Evolutionary conservation across 1,140 invertebrate genomes (phyloP).

Genomic region (Dinoponera quadriceps): DNA sequence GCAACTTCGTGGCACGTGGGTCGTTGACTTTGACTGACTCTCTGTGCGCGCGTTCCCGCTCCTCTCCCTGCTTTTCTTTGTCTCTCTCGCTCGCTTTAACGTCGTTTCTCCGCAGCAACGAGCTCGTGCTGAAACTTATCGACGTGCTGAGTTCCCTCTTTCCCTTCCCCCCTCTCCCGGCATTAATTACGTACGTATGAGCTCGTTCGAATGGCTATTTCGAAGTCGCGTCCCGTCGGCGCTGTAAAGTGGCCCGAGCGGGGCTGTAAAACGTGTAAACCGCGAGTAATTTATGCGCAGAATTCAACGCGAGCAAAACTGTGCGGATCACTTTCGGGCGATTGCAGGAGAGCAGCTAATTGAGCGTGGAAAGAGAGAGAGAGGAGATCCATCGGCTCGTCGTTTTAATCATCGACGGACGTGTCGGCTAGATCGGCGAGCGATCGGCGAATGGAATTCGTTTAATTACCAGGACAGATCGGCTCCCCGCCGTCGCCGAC

Average conservation of each 20-base stretch:
- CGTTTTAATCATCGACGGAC: slow-evolving; percentile 55
- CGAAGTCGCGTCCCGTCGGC: slow-evolving; percentile 57
- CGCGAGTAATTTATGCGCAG: slow-evolving; percentile 67
- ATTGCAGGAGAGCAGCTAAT: slow-evolving; percentile 61
- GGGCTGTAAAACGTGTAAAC: slow-evolving; percentile 50
- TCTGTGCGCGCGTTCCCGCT: slow-evolving; percentile 33
- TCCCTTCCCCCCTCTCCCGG: slow-evolving; percentile 5
- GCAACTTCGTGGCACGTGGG: slow-evolving; percentile 73
- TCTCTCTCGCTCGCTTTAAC: slow-evolving; percentile 31
- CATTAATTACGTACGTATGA: slow-evolving; percentile 69
- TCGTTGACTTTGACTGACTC: slow-evolving; percentile 78
- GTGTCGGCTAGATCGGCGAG: slow-evolving; percentile 32
- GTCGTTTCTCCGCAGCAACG: slow-evolving; percentile 45
- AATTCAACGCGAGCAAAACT: slow-evolving; percentile 57
- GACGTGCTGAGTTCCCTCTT: slow-evolving; percentile 34
- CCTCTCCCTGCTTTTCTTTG: slow-evolving; percentile 50
- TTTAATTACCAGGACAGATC: slow-evolving; percentile 49
- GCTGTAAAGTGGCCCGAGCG: slow-evolving; percentile 58
- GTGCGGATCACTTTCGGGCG: slow-evolving; percentile 61
- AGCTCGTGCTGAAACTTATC: slow-evolving; percentile 62
- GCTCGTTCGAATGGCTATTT: slow-evolving; percentile 64
- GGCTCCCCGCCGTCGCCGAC: neutral
- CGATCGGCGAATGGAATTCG: slow-evolving; percentile 49
- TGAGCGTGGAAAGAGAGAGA: slow-evolving; percentile 10
- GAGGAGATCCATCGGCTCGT: slow-evolving; percentile 46